A percentile compares a stretch with the other conserved stretches of the same genome.
Conservation (phyloP, 2,113 vertebrate genomes). For the Oreochromis spilurus region DNA sequence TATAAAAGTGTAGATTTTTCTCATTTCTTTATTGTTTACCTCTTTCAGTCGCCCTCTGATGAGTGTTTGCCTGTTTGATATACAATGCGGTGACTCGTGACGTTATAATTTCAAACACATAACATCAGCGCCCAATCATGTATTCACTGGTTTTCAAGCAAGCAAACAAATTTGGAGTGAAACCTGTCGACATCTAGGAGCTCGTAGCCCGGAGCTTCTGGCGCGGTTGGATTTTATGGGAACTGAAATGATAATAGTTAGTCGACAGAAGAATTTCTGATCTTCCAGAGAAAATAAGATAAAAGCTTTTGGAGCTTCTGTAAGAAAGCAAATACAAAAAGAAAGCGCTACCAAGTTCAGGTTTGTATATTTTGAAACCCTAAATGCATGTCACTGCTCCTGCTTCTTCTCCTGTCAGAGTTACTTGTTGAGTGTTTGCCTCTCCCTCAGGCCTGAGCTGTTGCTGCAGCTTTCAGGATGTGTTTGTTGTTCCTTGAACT, state of each 20-base stretch:
- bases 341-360: neutral
- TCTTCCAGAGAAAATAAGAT: neutral
- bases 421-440: neutral
- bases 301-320: neutral
- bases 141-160: neutral
- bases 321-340: neutral
- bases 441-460: slow-evolving; percentile 19
- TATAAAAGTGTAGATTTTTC: neutral
- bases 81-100: neutral
- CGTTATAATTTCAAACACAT: neutral
- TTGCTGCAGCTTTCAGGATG: slow-evolving; percentile 7
- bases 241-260: neutral
- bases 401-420: neutral
- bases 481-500: slow-evolving; percentile 49
- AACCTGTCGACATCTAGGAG: neutral
- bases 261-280: neutral
- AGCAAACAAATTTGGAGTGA: neutral
- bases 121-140: neutral
- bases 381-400: neutral
- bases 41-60: slow-evolving; percentile 3
- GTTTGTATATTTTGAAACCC: neutral
- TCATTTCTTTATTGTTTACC: slow-evolving; percentile 2
- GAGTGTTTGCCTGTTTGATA: neutral
- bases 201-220: neutral
- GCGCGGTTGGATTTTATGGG: neutral